Percentiles rank a stretch among this genome's conserved stretches.
These are phyloP conservation scores for Carterocephalus palaemon DNA, from an alignment of 2,888 invertebrate genomes.

Conservation along the genomic window DNA sequence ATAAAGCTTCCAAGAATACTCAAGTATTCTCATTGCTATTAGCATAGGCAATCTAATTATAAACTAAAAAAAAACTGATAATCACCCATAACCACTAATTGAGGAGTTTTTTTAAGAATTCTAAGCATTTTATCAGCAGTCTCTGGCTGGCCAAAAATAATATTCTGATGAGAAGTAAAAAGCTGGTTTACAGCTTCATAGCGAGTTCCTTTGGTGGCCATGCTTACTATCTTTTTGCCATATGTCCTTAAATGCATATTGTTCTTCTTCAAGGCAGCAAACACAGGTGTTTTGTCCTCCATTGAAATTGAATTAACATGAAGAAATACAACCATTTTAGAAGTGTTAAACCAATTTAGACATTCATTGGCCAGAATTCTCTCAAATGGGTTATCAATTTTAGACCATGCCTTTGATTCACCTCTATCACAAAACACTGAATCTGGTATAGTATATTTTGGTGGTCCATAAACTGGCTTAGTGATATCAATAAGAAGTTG, in stretches of 20 bases:
- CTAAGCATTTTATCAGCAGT: constrained; percentile 81
- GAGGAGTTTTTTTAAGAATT: constrained; percentile 84
- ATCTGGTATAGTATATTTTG: constrained; percentile 65
- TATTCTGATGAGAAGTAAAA: constrained; percentile 81
- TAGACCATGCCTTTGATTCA: constrained; percentile 37
- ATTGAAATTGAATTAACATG: constrained; percentile 85
- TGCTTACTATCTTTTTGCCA: constrained; percentile 80
- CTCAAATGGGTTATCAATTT: constrained; percentile 83
- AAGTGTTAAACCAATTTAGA: constrained; percentile 83
- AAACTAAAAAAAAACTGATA: constrained; percentile 25
- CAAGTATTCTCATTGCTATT: too few relatives aligned
- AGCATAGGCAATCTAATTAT: too few relatives aligned
- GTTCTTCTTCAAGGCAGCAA: constrained; percentile 80
- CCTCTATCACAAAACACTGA: constrained; percentile 74
- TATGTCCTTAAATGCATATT: constrained; percentile 85
- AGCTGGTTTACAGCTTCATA: constrained; percentile 83
- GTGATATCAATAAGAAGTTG: constrained; percentile 82
- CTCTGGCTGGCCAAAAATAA: constrained; percentile 84
- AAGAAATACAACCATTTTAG: constrained; percentile 84
- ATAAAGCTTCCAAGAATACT: too few relatives aligned
- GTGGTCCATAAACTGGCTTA: constrained; percentile 78
- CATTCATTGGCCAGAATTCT: constrained; percentile 85
- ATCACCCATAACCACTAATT: constrained; percentile 84
- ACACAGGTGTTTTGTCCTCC: constrained; percentile 82
- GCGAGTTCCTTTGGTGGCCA: constrained; percentile 82